A percentile compares a stretch with the other conserved stretches of the same genome.
phyloP scores from a whole-genome alignment of 2,888 invertebrate species.

The Calephelis perditalis region DNA sequence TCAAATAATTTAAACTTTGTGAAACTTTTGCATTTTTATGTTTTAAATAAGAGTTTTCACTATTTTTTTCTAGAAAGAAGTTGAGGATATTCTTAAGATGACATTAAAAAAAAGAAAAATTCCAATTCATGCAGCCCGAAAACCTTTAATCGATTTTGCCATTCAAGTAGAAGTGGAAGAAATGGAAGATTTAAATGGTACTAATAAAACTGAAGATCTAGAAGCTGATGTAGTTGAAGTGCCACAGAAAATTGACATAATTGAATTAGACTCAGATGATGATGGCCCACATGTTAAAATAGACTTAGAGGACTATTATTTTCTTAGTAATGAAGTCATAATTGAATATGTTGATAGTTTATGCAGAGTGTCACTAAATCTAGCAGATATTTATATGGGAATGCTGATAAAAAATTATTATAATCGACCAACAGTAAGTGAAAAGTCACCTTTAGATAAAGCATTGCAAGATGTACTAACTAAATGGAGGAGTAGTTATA shows the following conservation, averaged over 20 bases:
- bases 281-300: background rate
- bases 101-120: slow-evolving; percentile 7
- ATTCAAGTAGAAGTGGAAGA: background rate
- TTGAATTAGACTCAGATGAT: slow-evolving; percentile 5
- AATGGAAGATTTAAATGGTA: background rate
- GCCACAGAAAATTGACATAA: background rate
- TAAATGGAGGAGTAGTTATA: background rate
- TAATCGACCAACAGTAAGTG: background rate
- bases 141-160: background rate
- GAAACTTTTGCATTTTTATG: too few relatives aligned
- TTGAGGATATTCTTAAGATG: background rate
- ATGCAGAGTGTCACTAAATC: background rate
- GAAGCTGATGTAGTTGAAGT: background rate
- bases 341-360: background rate
- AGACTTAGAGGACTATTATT: background rate
- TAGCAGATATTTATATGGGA: background rate
- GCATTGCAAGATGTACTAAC: background rate
- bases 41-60: too few relatives aligned
- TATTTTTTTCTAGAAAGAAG: background rate
- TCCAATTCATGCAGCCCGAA: background rate
- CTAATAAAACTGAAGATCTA: background rate
- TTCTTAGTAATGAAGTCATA: background rate
- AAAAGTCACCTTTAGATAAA: background rate
- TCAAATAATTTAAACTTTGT: too few relatives aligned
- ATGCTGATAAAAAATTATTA: background rate